Conservation (phyloP, 2,113 vertebrate genomes). For the Pangasianodon gigas region DNA sequence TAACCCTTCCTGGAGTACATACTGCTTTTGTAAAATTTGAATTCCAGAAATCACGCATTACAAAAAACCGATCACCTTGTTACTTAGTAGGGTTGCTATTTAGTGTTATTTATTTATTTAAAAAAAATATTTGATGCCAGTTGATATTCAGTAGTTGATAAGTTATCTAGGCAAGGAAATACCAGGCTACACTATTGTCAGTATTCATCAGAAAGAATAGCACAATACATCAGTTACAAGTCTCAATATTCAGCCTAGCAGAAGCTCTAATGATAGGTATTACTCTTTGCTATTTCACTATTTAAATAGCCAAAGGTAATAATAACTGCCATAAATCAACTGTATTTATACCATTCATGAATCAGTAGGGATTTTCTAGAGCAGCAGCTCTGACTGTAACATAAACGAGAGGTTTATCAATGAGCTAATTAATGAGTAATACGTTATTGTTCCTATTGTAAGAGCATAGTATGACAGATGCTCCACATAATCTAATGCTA, state of each 20-base stretch:
- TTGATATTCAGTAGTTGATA: not conserved
- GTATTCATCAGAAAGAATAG: not conserved
- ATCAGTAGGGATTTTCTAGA: not conserved
- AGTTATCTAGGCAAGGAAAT: not conserved
- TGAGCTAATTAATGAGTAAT: too few relatives aligned
- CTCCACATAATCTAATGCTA: too few relatives aligned
- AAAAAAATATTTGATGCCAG: not conserved
- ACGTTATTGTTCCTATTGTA: too few relatives aligned
- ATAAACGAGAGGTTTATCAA: too few relatives aligned
- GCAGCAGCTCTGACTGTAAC: too few relatives aligned
- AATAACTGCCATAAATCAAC: not conserved
- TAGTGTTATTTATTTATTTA: not conserved
- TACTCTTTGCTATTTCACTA: not conserved
- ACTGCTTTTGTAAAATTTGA: not conserved
- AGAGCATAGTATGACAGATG: too few relatives aligned
- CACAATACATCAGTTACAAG: not conserved
- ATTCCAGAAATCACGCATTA: not conserved
- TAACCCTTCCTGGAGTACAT: not conserved
- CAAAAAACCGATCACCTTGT: not conserved
- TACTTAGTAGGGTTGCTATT: not conserved
- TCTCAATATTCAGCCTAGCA: not conserved
- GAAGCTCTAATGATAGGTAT: not conserved
- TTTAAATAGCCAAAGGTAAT: not conserved
- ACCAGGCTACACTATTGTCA: not conserved
- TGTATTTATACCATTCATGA: not conserved